Evolutionary conservation across 1,140 invertebrate species (phyloP).

Genomic region (Riptortus pedestris): DNA sequence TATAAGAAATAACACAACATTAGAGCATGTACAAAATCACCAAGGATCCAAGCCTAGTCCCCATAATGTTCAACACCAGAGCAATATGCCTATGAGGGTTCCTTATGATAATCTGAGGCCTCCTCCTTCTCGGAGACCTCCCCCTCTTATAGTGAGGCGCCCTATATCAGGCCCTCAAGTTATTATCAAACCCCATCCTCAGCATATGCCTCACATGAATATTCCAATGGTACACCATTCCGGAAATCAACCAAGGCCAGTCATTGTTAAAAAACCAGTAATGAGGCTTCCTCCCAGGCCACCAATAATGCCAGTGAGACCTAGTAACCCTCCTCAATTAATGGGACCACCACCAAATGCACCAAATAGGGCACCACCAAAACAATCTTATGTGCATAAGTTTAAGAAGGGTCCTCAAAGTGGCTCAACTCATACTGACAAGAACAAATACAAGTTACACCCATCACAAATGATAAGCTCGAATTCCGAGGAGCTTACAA

Average conservation of each 20-base stretch:
- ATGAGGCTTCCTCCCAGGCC: slow-evolving; percentile 26
- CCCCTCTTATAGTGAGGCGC: slow-evolving; percentile 9
- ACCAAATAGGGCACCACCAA: slow-evolving; percentile 7
- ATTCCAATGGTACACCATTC: slow-evolving; percentile 14
- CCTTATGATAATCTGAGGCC: neutral
- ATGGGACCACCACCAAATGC: neutral
- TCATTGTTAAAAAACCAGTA: slow-evolving; percentile 30
- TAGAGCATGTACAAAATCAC: neutral
- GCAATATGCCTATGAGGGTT: neutral
- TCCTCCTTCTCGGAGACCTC: neutral
- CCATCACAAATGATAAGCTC: slow-evolving; percentile 23
- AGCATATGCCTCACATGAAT: slow-evolving; percentile 22
- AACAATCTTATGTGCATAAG: slow-evolving; percentile 21
- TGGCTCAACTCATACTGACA: slow-evolving; percentile 12
- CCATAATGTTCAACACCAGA: neutral
- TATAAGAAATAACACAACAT: neutral
- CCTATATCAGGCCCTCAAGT: slow-evolving; percentile 2
- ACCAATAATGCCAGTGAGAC: neutral
- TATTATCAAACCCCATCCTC: slow-evolving; percentile 24
- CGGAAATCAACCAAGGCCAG: slow-evolving; percentile 20
- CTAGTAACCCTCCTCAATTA: neutral
- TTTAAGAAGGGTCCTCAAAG: slow-evolving; percentile 18
- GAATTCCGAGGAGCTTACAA: slow-evolving; percentile 17
- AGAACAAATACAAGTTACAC: slow-evolving; percentile 24
- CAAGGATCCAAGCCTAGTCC: neutral